Conservation (phyloP, 2,888 invertebrate genomes). For the Melinaea marsaeus region DNA sequence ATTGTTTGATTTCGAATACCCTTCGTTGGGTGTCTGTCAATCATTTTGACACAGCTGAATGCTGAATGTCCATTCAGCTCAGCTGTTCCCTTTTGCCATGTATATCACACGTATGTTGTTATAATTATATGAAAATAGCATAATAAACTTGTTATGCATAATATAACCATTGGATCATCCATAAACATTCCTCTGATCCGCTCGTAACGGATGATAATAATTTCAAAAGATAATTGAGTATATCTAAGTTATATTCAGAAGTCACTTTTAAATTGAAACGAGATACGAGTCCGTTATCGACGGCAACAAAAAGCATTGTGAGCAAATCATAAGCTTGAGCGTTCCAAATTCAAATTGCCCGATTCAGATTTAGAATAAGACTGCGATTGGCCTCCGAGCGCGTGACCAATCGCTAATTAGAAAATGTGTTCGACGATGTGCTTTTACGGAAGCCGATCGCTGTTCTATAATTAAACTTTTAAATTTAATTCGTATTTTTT, state of each 20-base stretch:
- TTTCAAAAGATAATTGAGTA: slow-evolving; percentile 35
- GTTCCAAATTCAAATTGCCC: slow-evolving; percentile 73
- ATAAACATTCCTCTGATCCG: slow-evolving; percentile 8
- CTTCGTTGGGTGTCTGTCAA: slow-evolving; percentile 46
- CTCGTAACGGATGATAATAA: slow-evolving; percentile 27
- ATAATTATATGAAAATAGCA: slow-evolving; percentile 16
- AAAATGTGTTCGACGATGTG: slow-evolving; percentile 63
- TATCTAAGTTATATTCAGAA: slow-evolving; percentile 35
- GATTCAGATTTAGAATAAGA: slow-evolving; percentile 63
- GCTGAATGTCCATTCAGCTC: slow-evolving; percentile 26
- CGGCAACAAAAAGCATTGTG: slow-evolving; percentile 38
- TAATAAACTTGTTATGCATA: slow-evolving; percentile 16
- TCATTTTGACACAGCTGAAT: slow-evolving; percentile 38
- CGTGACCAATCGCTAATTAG: slow-evolving; percentile 78
- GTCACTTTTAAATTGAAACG: slow-evolving; percentile 34
- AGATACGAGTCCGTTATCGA: slow-evolving; percentile 38
- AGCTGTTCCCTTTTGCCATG: slow-evolving; percentile 32
- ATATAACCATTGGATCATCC: slow-evolving; percentile 13
- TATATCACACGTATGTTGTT: slow-evolving; percentile 22
- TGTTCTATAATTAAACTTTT: slow-evolving; percentile 70
- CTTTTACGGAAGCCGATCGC: slow-evolving; percentile 73
- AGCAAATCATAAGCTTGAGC: slow-evolving; percentile 50
- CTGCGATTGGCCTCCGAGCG: slow-evolving; percentile 62
- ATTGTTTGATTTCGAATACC: slow-evolving; percentile 68
- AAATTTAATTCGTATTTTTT: slow-evolving; percentile 65